phyloP scores from a whole-genome alignment of 1,140 invertebrate species.

The Argopecten irradians region DNA sequence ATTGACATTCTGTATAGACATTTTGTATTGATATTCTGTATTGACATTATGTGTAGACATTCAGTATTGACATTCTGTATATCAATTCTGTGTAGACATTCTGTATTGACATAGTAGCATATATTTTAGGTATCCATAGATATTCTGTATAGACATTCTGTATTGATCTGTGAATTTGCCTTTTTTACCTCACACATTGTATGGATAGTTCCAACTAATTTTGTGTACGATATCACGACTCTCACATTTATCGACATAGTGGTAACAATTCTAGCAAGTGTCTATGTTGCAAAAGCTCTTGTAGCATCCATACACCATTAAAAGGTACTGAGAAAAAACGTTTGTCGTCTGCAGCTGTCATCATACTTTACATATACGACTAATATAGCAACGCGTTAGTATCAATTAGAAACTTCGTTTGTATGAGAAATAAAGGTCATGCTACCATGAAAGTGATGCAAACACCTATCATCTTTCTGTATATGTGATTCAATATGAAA shows the following conservation, averaged over 20 bases:
- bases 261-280: neutral
- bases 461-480: neutral
- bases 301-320: neutral
- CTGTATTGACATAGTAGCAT: too few relatives aligned
- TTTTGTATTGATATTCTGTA: too few relatives aligned
- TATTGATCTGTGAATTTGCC: too few relatives aligned
- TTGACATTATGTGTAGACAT: too few relatives aligned
- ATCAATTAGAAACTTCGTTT: neutral
- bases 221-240: neutral
- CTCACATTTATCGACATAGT: neutral
- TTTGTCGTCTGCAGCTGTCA: constrained; percentile 10
- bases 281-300: neutral
- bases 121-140: too few relatives aligned
- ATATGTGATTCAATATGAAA: neutral
- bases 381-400: neutral
- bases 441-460: neutral
- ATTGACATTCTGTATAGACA: too few relatives aligned
- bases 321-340: neutral
- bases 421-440: neutral
- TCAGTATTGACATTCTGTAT: too few relatives aligned
- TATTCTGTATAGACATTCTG: too few relatives aligned
- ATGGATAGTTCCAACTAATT: neutral
- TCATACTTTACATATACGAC: neutral
- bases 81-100: too few relatives aligned
- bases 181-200: too few relatives aligned